Percentiles rank a stretch among this genome's conserved stretches.
These are phyloP conservation scores for Himalopsyche tibetana DNA, from an alignment of 2,888 invertebrate genomes.

Conservation along the genomic window DNA sequence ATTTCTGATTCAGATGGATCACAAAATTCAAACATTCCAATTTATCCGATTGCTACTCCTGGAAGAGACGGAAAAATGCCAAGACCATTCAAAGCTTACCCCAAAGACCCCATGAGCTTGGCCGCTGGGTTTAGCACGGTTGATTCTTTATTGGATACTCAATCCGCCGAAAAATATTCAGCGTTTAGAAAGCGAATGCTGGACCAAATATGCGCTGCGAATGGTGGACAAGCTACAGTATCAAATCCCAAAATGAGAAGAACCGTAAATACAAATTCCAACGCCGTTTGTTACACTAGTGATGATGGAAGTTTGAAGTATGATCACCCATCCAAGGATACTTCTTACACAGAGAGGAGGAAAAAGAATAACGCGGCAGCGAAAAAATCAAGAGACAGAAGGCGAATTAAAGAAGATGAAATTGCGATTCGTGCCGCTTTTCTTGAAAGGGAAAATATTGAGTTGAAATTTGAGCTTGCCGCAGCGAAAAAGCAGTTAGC, in stretches of 20 bases:
- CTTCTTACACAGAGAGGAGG: constrained; percentile 90
- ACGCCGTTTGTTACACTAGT: constrained; percentile 61
- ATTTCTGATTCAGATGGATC: constrained; percentile 62
- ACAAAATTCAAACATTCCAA: constrained; percentile 63
- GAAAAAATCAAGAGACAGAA: constrained; percentile 93
- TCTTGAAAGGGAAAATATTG: constrained; percentile 91
- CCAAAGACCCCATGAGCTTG: constrained; percentile 81
- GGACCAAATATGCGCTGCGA: constrained; percentile 80
- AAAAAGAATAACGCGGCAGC: constrained; percentile 97
- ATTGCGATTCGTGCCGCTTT: constrained; percentile 92
- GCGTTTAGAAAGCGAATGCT: constrained; percentile 84
- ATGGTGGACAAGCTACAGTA: constrained; percentile 76
- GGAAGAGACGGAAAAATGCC: constrained; percentile 72
- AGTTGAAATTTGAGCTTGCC: constrained; percentile 83
- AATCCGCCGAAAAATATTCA: constrained; percentile 82
- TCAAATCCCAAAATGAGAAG: constrained; percentile 86
- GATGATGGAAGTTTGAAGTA: constrained; percentile 65
- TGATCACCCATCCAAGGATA: constrained; percentile 79
- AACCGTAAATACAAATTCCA: constrained; percentile 70
- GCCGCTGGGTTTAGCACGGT: constrained; percentile 73
- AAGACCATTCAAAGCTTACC: constrained; percentile 84
- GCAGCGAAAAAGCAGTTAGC: constrained; percentile 81
- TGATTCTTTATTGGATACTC: constrained; percentile 76
- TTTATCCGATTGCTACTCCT: constrained; percentile 66
- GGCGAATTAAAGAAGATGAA: constrained; percentile 93